Base-by-base conservation (phyloP, 92 coral and sea anemone species). In the Epizoanthus scotinus region DNA sequence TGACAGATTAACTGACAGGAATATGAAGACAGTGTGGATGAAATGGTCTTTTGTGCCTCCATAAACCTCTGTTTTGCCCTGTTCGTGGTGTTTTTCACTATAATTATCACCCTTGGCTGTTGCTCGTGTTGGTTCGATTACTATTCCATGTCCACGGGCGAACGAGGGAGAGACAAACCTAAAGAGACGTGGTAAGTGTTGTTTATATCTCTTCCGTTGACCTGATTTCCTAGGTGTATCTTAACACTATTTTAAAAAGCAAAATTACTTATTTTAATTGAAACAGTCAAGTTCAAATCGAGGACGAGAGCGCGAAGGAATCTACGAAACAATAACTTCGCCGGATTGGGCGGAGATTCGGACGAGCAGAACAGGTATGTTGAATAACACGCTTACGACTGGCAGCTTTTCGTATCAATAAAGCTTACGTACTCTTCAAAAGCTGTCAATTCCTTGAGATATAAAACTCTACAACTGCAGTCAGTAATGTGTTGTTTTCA, bases 71-170 rank as follows among this genome's bases (percentile, higher is more conserved):
- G 99, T 81, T 96, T 96, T 84, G 97, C 91, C 79, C 84, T 96
- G 62, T 95, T 96, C 81, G 94, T 96, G 61, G 78, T 96, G 77
- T 96, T 96, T 69, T 96, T 96, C 70, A 88, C 95, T 15, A 86
- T 96, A 27, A 93, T 96, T 7, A 96, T 96, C 68, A 94, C 98
- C 8, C 84, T 96, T 5, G 99, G 99, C 0, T 96, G 99, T 66
- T 94, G 97, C 54, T 96, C 99, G 10, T 96, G 99, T 79, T 96
- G 99, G 99, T 96, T 96, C 74, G 99, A 96, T 49, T 92, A 96
- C 28, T 96, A 91, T 78, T 93, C 99, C 8, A 87, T 92, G 94
- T 84, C 98, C 1, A 91, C 86, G 0, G 77, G 77, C 9, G 98
- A 96, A 38, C 83, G 91, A 65, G 88, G 88, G 66, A 89, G 90